Percentiles rank a stretch among this genome's conserved stretches.
Evolutionary conservation across 2,797 vertebrate species (phyloP).

Genomic region (Rhynchonycteris naso): DNA sequence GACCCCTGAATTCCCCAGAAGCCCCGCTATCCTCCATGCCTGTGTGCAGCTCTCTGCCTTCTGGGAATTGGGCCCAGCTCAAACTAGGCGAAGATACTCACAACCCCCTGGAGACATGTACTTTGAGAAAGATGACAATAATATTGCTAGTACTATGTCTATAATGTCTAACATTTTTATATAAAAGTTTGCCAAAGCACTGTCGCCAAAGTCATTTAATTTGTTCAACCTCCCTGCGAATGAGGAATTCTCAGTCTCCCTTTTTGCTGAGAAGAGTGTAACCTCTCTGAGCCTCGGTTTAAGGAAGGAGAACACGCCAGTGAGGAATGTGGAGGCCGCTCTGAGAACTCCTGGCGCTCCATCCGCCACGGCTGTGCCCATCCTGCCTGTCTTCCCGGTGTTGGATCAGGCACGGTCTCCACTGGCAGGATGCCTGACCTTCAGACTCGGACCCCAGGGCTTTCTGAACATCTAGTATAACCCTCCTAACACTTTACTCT

Average conservation of each 20-base stretch:
- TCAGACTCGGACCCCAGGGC: neutral
- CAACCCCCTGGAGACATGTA: neutral
- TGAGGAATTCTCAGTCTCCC: neutral
- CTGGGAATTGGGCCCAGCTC: neutral
- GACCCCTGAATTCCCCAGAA: neutral
- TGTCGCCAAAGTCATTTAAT: neutral
- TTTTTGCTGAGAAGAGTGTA: neutral
- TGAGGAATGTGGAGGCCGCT: neutral
- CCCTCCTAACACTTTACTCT: neutral
- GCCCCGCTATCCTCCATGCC: rapidly evolving
- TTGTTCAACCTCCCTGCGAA: neutral
- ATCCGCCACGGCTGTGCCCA: neutral
- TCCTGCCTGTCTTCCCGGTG: neutral
- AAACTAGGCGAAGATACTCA: neutral
- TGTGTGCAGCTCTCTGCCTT: neutral
- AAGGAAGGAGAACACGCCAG: neutral
- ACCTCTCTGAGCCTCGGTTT: neutral
- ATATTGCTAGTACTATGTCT: neutral
- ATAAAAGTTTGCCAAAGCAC: neutral
- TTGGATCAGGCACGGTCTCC: neutral
- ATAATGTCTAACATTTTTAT: neutral
- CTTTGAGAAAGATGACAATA: neutral
- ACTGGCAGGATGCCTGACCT: neutral
- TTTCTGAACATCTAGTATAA: neutral
- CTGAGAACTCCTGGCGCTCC: neutral